phyloP scores from a whole-genome alignment of 2,888 invertebrate species.

The Ophion costatus region DNA sequence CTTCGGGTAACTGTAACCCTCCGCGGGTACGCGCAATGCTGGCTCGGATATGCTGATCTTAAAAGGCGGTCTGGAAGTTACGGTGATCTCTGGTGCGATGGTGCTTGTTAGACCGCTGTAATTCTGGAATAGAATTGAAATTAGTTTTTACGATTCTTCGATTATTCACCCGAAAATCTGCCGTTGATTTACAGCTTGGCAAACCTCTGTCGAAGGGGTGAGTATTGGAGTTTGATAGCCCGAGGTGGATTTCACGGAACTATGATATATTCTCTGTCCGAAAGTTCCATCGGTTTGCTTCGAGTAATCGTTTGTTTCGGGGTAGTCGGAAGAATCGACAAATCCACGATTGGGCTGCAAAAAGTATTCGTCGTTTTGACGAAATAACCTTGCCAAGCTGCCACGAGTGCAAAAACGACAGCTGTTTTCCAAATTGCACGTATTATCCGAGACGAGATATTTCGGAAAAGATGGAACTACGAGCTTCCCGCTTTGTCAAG shows the following conservation, averaged over 20 bases:
- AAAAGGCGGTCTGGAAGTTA: conserved; percentile 74
- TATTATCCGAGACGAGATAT: no score
- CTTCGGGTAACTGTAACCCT: conserved; percentile 66
- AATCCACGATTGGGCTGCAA: conserved; percentile 61
- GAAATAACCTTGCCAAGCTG: conserved; percentile 9
- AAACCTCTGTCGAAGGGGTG: conserved; percentile 45
- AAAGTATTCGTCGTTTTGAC: conserved; percentile 2
- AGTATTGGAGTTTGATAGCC: conserved; percentile 27
- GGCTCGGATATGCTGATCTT: conserved; percentile 64
- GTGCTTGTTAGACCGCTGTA: conserved; percentile 71
- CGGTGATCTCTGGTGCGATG: conserved; percentile 68
- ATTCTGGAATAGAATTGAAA: conserved; percentile 50
- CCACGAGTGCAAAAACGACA: neutral
- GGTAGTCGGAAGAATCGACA: conserved; percentile 55
- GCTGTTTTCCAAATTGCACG: no score
- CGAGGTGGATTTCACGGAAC: conserved; percentile 31
- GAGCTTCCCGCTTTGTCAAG: no score
- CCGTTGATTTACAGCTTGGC: neutral
- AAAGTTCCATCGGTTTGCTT: conserved; percentile 67
- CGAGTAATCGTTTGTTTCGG: conserved; percentile 64
- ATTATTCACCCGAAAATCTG: neutral
- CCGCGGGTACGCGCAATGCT: conserved; percentile 7
- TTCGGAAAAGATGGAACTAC: no score
- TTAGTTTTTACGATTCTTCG: neutral
- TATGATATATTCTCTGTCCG: conserved; percentile 69